These are phyloP conservation scores for Rallus limicola DNA, from an alignment of 2,113 vertebrate species.

Conservation along the genomic window DNA sequence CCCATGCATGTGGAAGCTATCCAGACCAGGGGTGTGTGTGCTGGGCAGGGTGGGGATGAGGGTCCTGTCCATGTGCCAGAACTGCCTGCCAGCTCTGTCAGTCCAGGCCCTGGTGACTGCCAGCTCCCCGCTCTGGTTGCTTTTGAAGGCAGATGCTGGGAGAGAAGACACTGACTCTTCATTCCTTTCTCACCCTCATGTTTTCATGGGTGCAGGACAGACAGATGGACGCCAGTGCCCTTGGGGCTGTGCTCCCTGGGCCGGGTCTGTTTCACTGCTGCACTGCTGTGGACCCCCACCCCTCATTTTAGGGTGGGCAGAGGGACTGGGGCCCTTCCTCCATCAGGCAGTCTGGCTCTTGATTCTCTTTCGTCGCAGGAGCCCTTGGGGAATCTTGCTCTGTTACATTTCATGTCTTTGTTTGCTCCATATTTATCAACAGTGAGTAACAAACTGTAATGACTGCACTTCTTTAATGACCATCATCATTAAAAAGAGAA, in stretches of 20 bases:
- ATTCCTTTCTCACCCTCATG: not conserved
- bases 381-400: not conserved
- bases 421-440: conserved; percentile 20
- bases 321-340: rapidly evolving
- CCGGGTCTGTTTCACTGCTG: rapidly evolving
- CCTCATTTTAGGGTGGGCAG: rapidly evolving
- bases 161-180: not conserved
- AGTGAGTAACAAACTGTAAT: not conserved
- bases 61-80: rapidly evolving
- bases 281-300: not conserved
- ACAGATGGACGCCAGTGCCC: rapidly evolving
- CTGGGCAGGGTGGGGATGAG: not conserved
- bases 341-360: not conserved
- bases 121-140: not conserved
- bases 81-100: not conserved
- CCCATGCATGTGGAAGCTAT: rapidly evolving
- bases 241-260: not conserved
- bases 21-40: rapidly evolving
- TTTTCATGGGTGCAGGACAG: not conserved
- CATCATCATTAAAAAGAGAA: not conserved
- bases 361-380: not conserved
- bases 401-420: not conserved
- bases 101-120: not conserved
- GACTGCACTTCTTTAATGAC: conserved; percentile 3
- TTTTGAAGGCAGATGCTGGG: not conserved